phyloP scores from a whole-genome alignment of 2,797 vertebrate genomes.

The Trachurus trachurus region DNA sequence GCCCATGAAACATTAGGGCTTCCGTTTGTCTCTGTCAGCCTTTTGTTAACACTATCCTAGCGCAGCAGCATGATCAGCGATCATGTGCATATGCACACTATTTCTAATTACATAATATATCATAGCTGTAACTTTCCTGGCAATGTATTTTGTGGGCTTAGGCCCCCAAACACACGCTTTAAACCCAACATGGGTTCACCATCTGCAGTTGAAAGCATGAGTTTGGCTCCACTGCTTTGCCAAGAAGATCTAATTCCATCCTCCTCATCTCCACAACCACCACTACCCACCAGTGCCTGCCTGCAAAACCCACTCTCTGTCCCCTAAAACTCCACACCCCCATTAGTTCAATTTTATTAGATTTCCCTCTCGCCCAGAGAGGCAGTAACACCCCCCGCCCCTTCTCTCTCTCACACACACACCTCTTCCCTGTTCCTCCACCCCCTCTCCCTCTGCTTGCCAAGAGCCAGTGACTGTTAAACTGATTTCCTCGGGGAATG shows the following conservation, averaged over 20 bases:
- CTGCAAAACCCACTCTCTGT: constrained; percentile 76
- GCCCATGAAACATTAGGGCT: constrained; percentile 47
- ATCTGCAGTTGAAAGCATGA: constrained; percentile 87
- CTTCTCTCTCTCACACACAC: constrained; percentile 34
- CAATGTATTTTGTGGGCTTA: constrained; percentile 81
- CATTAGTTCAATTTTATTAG: constrained; percentile 87
- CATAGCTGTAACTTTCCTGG: constrained; percentile 83
- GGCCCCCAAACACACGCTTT: constrained; percentile 64
- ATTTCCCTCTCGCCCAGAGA: constrained; percentile 85
- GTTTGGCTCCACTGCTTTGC: constrained; percentile 78
- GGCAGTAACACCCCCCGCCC: constrained; percentile 75
- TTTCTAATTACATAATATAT: constrained; percentile 88
- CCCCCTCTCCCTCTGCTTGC: constrained; percentile 74
- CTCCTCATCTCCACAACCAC: constrained; percentile 78
- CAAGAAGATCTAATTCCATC: constrained; percentile 83
- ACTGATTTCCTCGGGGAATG: constrained; percentile 88
- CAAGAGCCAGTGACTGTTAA: constrained; percentile 87
- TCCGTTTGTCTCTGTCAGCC: constrained; percentile 43
- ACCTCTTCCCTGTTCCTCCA: constrained; percentile 66
- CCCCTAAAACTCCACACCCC: constrained; percentile 81
- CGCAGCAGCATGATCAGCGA: constrained; percentile 36
- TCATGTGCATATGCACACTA: constrained; percentile 64
- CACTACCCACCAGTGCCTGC: constrained; percentile 73
- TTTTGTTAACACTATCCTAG: constrained; percentile 27
- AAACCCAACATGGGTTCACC: constrained; percentile 81